Conservation (phyloP, 2,113 vertebrate genomes). For the Salvelinus alpinus region DNA sequence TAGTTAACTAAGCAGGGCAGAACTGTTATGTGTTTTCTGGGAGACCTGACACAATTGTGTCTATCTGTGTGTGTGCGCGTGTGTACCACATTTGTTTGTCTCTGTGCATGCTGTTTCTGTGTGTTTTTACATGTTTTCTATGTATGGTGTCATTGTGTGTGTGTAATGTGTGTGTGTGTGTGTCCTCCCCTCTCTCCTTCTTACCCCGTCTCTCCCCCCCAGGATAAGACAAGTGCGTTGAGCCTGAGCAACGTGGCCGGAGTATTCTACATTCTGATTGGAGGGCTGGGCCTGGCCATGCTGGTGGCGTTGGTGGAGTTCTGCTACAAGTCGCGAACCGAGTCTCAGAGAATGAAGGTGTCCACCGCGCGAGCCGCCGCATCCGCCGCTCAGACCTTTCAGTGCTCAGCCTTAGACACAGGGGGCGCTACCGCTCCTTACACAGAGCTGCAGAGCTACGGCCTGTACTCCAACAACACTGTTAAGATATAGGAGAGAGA, state of each 20-base stretch:
- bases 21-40: not conserved
- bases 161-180: not conserved
- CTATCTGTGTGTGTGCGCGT: not conserved
- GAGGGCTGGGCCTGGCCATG: constrained; percentile 97
- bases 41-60: not conserved
- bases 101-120: not conserved
- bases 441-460: constrained; percentile 80
- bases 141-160: constrained; percentile 2
- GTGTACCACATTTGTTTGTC: not conserved
- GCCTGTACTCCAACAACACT: constrained; percentile 76
- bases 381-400: constrained; percentile 80
- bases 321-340: constrained; percentile 99
- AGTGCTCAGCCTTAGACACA: constrained; percentile 81
- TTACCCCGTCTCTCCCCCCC: constrained; percentile 17
- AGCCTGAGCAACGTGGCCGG: constrained; percentile 99
- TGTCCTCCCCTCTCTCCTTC: constrained; percentile 32
- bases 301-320: constrained; percentile 99
- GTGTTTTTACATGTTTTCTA: not conserved
- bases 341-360: constrained; percentile 99
- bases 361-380: constrained; percentile 72
- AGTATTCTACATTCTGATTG: constrained; percentile 99
- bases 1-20: too few species aligned
- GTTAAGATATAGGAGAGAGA: constrained; percentile 79
- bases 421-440: constrained; percentile 76
- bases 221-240: constrained; percentile 99